These are phyloP conservation scores for Agraylea sexmaculata DNA, from an alignment of 1,140 invertebrate genomes.

Conservation along the genomic window DNA sequence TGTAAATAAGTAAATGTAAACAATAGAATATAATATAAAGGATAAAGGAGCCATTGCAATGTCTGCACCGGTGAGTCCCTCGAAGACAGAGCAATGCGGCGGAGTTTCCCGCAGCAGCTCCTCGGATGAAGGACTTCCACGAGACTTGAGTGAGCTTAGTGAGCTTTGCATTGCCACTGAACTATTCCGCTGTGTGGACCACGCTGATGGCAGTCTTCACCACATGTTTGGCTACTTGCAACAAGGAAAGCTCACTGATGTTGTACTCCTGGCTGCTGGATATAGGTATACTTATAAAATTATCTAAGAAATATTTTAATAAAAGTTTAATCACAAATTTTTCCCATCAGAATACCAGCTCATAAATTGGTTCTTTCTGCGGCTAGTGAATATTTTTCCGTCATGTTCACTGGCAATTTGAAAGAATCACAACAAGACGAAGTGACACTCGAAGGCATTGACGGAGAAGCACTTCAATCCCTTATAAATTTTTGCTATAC, in stretches of 20 bases:
- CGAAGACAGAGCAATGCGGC: slow-evolving; percentile 29
- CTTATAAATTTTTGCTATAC: slow-evolving; percentile 86
- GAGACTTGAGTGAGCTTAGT: slow-evolving; percentile 43
- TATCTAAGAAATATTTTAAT: background rate
- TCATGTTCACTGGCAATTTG: slow-evolving; percentile 85
- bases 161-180: slow-evolving; percentile 50
- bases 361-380: slow-evolving; percentile 73
- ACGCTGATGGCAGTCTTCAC: slow-evolving; percentile 66
- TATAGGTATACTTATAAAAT: slow-evolving; percentile 38
- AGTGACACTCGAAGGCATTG: slow-evolving; percentile 71
- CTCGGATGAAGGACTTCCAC: slow-evolving; percentile 38
- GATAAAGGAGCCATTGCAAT: slow-evolving; percentile 17
- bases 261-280: slow-evolving; percentile 61
- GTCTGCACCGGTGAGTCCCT: slow-evolving; percentile 32
- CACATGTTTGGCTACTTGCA: slow-evolving; percentile 73
- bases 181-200: slow-evolving; percentile 63
- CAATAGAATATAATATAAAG: no score
- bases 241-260: slow-evolving; percentile 67
- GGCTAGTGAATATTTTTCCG: slow-evolving; percentile 87
- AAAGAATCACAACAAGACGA: slow-evolving; percentile 74
- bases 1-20: no score
- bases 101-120: slow-evolving; percentile 32
- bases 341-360: slow-evolving; percentile 37
- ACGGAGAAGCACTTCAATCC: slow-evolving; percentile 70
- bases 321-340: background rate